Conservation (phyloP, 2,888 invertebrate species). For the Leptodirus hochenwartii region DNA sequence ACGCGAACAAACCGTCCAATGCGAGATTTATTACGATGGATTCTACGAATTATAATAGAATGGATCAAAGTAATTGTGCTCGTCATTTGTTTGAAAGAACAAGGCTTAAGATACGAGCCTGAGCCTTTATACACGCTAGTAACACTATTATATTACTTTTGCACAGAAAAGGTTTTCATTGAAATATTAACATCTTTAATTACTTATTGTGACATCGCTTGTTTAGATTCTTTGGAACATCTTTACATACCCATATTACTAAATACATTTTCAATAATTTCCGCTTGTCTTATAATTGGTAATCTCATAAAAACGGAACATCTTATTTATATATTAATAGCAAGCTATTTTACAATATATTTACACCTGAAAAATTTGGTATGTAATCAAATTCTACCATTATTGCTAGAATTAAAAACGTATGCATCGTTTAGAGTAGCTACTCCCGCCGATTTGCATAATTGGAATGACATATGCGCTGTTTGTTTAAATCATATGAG, state of each 20-base stretch:
- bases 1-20: constrained; percentile 10
- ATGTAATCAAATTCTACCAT: constrained; percentile 20
- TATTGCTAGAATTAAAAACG: constrained; percentile 19
- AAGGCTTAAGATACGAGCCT: constrained; percentile 50
- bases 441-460: constrained; percentile 41
- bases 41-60: constrained; percentile 49
- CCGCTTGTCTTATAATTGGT: constrained; percentile 13
- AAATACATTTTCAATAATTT: constrained; percentile 32
- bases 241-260: constrained; percentile 48
- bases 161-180: constrained; percentile 50
- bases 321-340: constrained; percentile 17
- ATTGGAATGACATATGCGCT: constrained; percentile 58
- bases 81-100: constrained; percentile 47
- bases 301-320: constrained; percentile 14
- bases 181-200: constrained; percentile 39
- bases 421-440: constrained; percentile 31
- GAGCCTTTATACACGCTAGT: constrained; percentile 40
- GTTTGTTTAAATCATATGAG: constrained; percentile 55
- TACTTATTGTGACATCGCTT: constrained; percentile 34
- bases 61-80: constrained; percentile 53
- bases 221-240: constrained; percentile 49
- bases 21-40: constrained; percentile 17
- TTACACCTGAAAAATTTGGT: constrained; percentile 22
- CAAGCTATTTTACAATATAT: constrained; percentile 23
- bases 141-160: constrained; percentile 48